Evolutionary conservation across 2,888 invertebrate species (phyloP).

Genomic region (Trichogramma dendrolimi): DNA sequence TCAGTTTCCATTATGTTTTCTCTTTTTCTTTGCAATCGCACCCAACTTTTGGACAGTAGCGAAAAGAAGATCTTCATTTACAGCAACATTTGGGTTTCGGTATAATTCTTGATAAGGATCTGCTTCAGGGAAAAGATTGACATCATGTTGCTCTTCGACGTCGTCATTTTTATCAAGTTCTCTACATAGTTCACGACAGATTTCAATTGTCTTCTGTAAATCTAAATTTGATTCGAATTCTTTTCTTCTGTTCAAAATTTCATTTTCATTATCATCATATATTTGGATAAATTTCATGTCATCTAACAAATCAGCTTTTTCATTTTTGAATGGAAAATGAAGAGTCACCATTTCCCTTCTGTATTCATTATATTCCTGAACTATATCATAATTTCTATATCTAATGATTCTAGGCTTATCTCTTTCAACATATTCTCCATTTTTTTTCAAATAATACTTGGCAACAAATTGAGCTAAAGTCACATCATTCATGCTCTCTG

Average conservation of each 20-base stretch:
- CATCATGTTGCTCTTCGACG: slow-evolving; percentile 19
- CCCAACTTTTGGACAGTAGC: slow-evolving; percentile 34
- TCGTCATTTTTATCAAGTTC: no score
- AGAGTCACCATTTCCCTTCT: slow-evolving; percentile 33
- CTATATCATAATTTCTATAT: slow-evolving; percentile 46
- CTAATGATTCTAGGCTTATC: no score
- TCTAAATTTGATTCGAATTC: slow-evolving; percentile 43
- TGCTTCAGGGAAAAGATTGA: slow-evolving; percentile 23
- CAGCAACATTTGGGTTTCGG: slow-evolving; percentile 30
- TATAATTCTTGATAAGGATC: slow-evolving; percentile 32
- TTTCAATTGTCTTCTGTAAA: slow-evolving; percentile 35
- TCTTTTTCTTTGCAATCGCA: slow-evolving; percentile 33
- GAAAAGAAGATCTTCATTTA: slow-evolving; percentile 31
- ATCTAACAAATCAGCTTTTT: slow-evolving; percentile 44
- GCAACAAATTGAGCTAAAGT: slow-evolving; percentile 48
- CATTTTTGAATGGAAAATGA: slow-evolving; percentile 45
- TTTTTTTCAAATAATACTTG: neutral
- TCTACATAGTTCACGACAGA: no score
- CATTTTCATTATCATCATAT: slow-evolving; percentile 39
- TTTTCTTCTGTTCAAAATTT: slow-evolving; percentile 37
- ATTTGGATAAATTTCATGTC: slow-evolving; percentile 41
- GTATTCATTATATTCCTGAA: slow-evolving; percentile 40
- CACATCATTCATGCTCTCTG: slow-evolving; percentile 36
- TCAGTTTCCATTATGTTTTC: slow-evolving; percentile 34
- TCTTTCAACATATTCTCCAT: no score